Evolutionary conservation across 2,797 vertebrate species (phyloP).

Genomic region (Falco berigora): DNA sequence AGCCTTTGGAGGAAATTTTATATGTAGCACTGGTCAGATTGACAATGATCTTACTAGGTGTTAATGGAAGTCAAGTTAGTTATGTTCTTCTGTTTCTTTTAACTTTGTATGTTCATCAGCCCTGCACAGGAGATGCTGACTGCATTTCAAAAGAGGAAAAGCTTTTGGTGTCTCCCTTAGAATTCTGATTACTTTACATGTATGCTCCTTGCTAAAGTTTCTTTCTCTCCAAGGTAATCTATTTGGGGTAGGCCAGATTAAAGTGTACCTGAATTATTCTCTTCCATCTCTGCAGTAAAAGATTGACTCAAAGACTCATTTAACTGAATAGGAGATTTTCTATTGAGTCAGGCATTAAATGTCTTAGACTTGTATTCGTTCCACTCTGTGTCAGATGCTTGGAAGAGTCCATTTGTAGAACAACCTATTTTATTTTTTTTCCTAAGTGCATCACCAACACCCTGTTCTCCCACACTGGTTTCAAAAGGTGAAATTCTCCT

Average conservation of each 20-base stretch:
- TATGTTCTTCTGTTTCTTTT: background rate
- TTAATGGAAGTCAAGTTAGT: conserved; percentile 16
- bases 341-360: background rate
- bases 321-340: background rate
- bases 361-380: background rate
- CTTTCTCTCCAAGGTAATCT: background rate
- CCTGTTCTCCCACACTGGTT: background rate
- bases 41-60: background rate
- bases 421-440: background rate
- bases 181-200: background rate
- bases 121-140: background rate
- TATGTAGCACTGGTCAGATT: background rate
- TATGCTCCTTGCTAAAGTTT: background rate
- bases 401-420: background rate
- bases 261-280: background rate
- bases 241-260: background rate
- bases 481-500: background rate
- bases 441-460: background rate
- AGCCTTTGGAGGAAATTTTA: background rate
- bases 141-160: background rate
- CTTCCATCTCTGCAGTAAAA: background rate
- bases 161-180: background rate
- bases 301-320: background rate
- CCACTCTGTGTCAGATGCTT: background rate
- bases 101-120: background rate